Evolutionary conservation across 2,888 invertebrate genomes (phyloP).

Genomic region (Rotaria magnacalcarata): DNA sequence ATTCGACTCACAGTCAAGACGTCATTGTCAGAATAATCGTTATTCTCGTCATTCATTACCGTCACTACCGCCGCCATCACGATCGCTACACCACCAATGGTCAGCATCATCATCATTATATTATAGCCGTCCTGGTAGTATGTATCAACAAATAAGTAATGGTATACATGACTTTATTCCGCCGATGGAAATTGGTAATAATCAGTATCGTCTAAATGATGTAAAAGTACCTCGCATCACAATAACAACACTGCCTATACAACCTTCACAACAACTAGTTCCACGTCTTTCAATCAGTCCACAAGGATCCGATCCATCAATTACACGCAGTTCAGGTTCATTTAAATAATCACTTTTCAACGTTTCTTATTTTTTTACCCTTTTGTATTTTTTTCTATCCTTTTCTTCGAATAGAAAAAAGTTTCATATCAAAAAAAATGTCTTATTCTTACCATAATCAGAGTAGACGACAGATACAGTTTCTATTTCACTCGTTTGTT

Average conservation of each 20-base stretch:
- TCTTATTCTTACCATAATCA: neutral
- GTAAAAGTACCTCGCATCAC: neutral
- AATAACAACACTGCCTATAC: neutral
- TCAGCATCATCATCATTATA: neutral
- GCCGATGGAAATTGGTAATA: neutral
- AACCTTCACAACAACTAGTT: slow-evolving; percentile 12
- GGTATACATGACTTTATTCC: neutral
- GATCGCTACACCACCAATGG: neutral
- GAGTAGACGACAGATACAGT: neutral
- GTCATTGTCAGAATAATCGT: neutral
- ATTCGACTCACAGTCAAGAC: neutral
- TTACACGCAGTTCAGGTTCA: neutral
- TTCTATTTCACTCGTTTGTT: neutral
- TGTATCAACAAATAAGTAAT: neutral
- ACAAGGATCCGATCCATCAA: neutral
- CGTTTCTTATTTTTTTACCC: neutral
- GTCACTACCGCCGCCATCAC: too few species aligned
- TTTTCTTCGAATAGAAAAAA: neutral
- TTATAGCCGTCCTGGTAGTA: neutral
- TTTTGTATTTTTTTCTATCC: neutral
- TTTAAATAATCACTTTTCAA: neutral
- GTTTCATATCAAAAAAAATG: neutral
- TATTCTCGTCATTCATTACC: too few species aligned
- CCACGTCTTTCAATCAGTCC: slow-evolving; percentile 18
- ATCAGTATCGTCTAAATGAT: neutral